These are phyloP conservation scores for Metellina segmentata DNA, from an alignment of 2,888 invertebrate species.

Conservation along the genomic window DNA sequence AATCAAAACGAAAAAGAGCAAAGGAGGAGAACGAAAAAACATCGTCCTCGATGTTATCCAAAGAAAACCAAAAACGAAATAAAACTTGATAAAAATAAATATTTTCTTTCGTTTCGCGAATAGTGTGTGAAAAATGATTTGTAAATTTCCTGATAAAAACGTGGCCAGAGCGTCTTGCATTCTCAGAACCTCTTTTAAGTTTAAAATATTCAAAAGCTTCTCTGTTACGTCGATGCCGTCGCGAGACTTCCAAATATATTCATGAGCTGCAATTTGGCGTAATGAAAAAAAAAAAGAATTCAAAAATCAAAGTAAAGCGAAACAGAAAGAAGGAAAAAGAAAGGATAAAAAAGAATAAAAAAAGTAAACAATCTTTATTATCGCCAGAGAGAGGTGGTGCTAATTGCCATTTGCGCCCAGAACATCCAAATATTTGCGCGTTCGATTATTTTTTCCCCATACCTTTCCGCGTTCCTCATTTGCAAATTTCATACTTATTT, in stretches of 20 bases:
- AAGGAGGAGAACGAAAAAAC: slow-evolving; percentile 12
- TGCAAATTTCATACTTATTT: slow-evolving; percentile 39
- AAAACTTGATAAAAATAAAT: slow-evolving; percentile 5
- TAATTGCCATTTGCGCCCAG: slow-evolving; percentile 52
- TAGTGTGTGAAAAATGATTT: slow-evolving; percentile 48
- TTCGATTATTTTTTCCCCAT: slow-evolving; percentile 42
- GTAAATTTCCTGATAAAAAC: slow-evolving; percentile 41
- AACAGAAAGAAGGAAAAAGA: not conserved
- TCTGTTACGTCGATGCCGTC: not conserved
- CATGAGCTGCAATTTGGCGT: slow-evolving; percentile 33
- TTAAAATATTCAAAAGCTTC: slow-evolving; percentile 61
- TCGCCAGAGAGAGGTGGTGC: slow-evolving; percentile 4
- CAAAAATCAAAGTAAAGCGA: slow-evolving; percentile 13
- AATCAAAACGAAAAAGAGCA: slow-evolving; percentile 17
- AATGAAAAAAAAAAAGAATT: slow-evolving; percentile 34
- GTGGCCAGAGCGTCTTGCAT: slow-evolving; percentile 33
- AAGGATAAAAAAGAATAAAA: not conserved
- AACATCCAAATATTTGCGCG: slow-evolving; percentile 52
- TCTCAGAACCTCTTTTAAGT: slow-evolving; percentile 16
- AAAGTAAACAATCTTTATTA: slow-evolving; percentile 56
- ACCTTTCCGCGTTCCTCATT: slow-evolving; percentile 39
- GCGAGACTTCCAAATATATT: slow-evolving; percentile 42
- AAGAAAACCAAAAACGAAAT: not conserved
- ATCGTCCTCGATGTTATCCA: slow-evolving; percentile 5
- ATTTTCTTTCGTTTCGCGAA: slow-evolving; percentile 25